Conservation (phyloP, 2,113 vertebrate species). For the Ginglymostoma cirratum region DNA sequence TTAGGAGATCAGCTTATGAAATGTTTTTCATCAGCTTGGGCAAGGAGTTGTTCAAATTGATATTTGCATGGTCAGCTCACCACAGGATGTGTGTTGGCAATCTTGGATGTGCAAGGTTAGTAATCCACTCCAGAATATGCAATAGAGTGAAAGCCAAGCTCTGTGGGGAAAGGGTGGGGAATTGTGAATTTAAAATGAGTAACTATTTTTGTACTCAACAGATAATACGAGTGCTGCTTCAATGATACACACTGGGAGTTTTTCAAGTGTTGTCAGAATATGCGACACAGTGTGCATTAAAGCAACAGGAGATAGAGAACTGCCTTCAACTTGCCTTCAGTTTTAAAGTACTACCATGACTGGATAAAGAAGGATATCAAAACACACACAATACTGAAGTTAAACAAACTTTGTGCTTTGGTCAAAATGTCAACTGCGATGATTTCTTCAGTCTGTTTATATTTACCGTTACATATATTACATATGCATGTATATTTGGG, state of each 20-base stretch:
- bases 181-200: conserved; percentile 27
- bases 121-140: conserved; percentile 32
- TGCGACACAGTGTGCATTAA: neutral
- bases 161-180: conserved; percentile 34
- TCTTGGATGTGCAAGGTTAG: neutral
- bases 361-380: neutral
- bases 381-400: neutral
- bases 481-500: neutral
- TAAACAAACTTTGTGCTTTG: neutral
- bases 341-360: neutral
- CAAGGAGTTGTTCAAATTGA: conserved; percentile 14
- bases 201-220: neutral
- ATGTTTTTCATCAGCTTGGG: conserved; percentile 21
- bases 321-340: neutral
- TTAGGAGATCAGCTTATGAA: neutral
- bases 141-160: neutral
- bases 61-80: conserved; percentile 24
- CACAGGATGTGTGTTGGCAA: conserved; percentile 33
- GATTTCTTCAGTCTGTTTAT: neutral
- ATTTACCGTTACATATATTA: neutral
- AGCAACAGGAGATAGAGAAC: neutral
- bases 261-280: neutral
- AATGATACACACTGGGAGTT: neutral
- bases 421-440: neutral
- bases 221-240: neutral